These are phyloP conservation scores for Uropetala carovei DNA, from an alignment of 2,888 invertebrate genomes.

Conservation along the genomic window DNA sequence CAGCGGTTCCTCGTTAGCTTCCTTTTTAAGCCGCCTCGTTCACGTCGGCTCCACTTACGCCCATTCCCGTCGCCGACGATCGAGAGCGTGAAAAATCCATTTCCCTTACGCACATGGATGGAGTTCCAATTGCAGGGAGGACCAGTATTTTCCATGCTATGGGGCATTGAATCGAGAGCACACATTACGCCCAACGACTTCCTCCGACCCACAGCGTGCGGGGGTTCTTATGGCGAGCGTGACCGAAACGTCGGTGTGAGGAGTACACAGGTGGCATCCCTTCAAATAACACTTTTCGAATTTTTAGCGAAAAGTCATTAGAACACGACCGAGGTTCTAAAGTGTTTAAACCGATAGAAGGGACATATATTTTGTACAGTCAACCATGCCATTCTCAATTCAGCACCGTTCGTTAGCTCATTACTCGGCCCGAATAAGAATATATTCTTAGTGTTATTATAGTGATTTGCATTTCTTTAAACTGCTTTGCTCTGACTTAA, in stretches of 20 bases:
- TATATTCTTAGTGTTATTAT: no score
- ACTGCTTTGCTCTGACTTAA: no score
- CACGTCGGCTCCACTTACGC: slow-evolving; percentile 40
- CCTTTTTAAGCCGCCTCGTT: slow-evolving; percentile 47
- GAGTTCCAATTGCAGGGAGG: slow-evolving; percentile 3
- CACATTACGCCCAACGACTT: slow-evolving; percentile 3
- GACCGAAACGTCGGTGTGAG: background rate
- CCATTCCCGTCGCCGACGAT: slow-evolving; percentile 44
- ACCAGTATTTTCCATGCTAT: background rate
- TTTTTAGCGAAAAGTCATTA: background rate
- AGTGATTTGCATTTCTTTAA: no score
- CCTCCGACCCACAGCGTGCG: background rate
- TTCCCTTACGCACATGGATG: slow-evolving; percentile 43
- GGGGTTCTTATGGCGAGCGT: background rate
- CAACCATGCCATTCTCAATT: no score
- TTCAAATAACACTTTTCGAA: background rate
- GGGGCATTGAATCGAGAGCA: background rate
- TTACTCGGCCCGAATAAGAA: no score
- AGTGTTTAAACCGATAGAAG: no score
- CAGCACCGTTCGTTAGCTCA: no score
- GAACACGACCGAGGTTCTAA: background rate
- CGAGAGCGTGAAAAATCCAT: slow-evolving; percentile 55
- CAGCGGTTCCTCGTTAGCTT: slow-evolving; percentile 41
- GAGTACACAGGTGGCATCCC: no score
- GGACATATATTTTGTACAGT: no score